Conservation (phyloP, 2,113 vertebrate species). For the Prunella himalayana region DNA sequence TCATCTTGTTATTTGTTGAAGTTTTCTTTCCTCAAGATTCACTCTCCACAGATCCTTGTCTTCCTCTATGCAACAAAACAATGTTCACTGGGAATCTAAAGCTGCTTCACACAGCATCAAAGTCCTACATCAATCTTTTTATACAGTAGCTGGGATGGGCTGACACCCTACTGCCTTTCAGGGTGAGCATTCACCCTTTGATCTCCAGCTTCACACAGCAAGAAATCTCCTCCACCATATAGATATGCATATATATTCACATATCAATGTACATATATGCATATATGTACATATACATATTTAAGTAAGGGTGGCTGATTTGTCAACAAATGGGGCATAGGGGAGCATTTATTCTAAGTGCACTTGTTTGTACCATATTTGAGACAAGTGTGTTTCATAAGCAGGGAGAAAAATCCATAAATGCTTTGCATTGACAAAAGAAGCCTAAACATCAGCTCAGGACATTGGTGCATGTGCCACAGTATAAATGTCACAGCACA, state of each 20-base stretch:
- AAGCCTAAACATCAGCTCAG: neutral
- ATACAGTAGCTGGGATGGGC: neutral
- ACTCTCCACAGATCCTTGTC: neutral
- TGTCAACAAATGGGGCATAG: neutral
- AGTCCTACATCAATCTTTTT: neutral
- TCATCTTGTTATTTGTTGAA: neutral
- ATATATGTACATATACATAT: rapidly evolving
- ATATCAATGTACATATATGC: rapidly evolving
- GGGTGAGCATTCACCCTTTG: neutral
- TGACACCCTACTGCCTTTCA: neutral
- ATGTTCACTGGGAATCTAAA: neutral
- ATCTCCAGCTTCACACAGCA: neutral
- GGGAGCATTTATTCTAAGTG: neutral
- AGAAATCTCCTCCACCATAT: neutral
- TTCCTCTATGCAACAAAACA: neutral
- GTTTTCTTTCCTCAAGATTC: neutral
- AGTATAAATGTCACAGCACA: rapidly evolving
- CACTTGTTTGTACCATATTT: neutral
- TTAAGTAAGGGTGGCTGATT: neutral
- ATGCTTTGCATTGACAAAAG: neutral
- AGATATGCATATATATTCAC: neutral
- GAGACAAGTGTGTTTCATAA: neutral
- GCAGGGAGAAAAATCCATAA: neutral
- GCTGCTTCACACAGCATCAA: neutral
- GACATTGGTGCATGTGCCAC: neutral